Evolutionary conservation across 1,140 invertebrate species (phyloP).

Genomic region (Charaxes varanes): DNA sequence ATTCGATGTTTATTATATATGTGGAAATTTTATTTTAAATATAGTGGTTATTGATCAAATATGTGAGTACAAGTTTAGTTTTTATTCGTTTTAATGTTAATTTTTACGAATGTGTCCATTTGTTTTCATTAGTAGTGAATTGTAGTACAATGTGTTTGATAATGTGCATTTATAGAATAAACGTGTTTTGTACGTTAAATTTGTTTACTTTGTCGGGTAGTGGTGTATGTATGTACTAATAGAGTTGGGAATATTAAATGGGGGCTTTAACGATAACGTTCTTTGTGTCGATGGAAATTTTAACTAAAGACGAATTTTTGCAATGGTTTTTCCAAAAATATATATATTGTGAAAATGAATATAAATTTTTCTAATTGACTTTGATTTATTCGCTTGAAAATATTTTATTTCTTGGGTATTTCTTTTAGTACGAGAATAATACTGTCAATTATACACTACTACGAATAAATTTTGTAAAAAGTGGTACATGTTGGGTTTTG

Average conservation of each 20-base stretch:
- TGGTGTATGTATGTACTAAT: constrained; percentile 12
- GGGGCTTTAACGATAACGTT: constrained; percentile 16
- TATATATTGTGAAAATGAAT: too few species aligned
- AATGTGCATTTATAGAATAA: constrained; percentile 62
- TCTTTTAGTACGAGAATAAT: too few species aligned
- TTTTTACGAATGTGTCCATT: constrained; percentile 35
- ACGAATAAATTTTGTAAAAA: too few species aligned
- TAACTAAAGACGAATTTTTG: background rate
- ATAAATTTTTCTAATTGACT: too few species aligned
- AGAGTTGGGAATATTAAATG: background rate
- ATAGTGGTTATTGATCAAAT: constrained; percentile 52
- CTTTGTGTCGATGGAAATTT: background rate
- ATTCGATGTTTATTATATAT: constrained; percentile 61
- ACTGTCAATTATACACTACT: too few species aligned
- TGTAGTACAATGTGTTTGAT: constrained; percentile 53
- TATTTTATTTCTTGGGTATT: too few species aligned
- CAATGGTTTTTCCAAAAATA: too few species aligned
- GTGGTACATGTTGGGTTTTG: too few species aligned
- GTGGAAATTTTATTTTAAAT: constrained; percentile 45
- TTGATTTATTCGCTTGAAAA: too few species aligned
- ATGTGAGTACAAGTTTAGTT: constrained; percentile 51
- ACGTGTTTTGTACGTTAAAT: constrained; percentile 41
- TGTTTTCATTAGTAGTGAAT: constrained; percentile 28
- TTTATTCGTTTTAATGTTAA: constrained; percentile 34
- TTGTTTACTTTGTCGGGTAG: constrained; percentile 35